phyloP scores from a whole-genome alignment of 2,888 invertebrate genomes.

The Toxonevra muliebris region DNA sequence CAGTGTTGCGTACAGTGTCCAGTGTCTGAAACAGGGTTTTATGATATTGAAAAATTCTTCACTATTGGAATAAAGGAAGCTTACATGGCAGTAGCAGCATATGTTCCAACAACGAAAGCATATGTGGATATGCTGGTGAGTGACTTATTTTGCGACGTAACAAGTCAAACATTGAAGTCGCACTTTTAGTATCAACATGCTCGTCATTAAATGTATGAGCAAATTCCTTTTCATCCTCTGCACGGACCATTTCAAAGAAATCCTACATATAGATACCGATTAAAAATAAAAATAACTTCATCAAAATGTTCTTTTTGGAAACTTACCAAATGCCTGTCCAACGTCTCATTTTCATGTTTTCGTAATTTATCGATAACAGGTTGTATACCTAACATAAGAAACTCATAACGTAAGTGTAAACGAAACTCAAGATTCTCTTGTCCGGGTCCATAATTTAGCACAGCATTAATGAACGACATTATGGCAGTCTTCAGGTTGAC shows the following conservation, averaged over 20 bases:
- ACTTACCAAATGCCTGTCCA: constrained; percentile 85
- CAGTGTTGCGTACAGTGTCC: constrained; percentile 91
- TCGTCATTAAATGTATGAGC: constrained; percentile 89
- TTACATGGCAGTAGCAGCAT: constrained; percentile 83
- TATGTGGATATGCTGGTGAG: constrained; percentile 92
- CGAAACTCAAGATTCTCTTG: constrained; percentile 96
- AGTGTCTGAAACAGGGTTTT: constrained; percentile 71
- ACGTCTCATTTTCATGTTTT: constrained; percentile 91
- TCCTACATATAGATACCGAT: constrained; percentile 67
- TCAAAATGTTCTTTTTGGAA: not conserved
- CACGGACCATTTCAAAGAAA: constrained; percentile 97
- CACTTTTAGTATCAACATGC: constrained; percentile 94
- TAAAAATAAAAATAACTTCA: not conserved
- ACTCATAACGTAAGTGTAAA: constrained; percentile 92
- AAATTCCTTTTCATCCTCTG: constrained; percentile 94
- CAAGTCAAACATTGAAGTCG: constrained; percentile 91
- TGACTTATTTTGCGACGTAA: constrained; percentile 88
- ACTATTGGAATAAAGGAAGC: constrained; percentile 46
- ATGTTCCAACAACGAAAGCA: constrained; percentile 89
- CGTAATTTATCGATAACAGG: constrained; percentile 94
- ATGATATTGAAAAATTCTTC: not conserved
- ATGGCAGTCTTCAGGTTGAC: constrained; percentile 94
- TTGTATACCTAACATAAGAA: constrained; percentile 95
- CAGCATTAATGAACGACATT: constrained; percentile 97
- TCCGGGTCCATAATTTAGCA: constrained; percentile 94